phyloP scores from a whole-genome alignment of 2,888 invertebrate genomes.

The Lagria hirta region DNA sequence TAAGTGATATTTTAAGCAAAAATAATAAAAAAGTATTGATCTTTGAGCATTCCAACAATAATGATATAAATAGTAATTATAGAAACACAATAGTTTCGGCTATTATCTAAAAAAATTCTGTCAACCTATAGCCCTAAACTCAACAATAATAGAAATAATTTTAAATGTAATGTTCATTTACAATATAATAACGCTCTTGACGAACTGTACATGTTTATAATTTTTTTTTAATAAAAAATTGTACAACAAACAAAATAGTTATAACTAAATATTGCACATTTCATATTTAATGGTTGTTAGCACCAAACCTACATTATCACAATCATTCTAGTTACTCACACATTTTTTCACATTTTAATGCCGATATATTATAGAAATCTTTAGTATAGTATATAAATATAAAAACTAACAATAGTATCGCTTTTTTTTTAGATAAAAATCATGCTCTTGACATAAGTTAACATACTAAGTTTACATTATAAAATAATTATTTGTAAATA shows the following conservation, averaged over 20 bases:
- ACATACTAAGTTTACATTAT: slow-evolving; percentile 34
- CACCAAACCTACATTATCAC: slow-evolving; percentile 55
- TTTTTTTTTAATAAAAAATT: slow-evolving; percentile 17
- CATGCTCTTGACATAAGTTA: slow-evolving; percentile 35
- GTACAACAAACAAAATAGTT: slow-evolving; percentile 37
- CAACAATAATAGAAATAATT: slow-evolving; percentile 23
- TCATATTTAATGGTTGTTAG: slow-evolving; percentile 48
- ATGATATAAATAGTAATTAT: too few species aligned
- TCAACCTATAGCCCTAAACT: slow-evolving; percentile 19
- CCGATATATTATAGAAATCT: slow-evolving; percentile 45
- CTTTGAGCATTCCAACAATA: slow-evolving; percentile 29
- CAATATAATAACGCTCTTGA: slow-evolving; percentile 26
- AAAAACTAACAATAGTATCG: slow-evolving; percentile 48
- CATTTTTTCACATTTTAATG: slow-evolving; percentile 35
- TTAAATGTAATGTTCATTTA: slow-evolving; percentile 22
- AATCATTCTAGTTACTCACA: slow-evolving; percentile 45
- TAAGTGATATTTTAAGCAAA: slow-evolving; percentile 24
- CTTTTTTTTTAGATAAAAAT: slow-evolving; percentile 30
- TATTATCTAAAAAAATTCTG: too few species aligned
- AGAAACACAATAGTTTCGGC: too few species aligned
- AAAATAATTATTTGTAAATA: slow-evolving; percentile 34
- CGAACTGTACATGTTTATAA: slow-evolving; percentile 34
- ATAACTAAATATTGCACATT: slow-evolving; percentile 55
- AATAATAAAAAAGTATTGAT: slow-evolving; percentile 23
- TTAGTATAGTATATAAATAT: slow-evolving; percentile 47